Percentiles rank a stretch among this genome's conserved stretches.
Conservation (phyloP, 1,140 invertebrate genomes). For the Tetramorium alpestre region DNA sequence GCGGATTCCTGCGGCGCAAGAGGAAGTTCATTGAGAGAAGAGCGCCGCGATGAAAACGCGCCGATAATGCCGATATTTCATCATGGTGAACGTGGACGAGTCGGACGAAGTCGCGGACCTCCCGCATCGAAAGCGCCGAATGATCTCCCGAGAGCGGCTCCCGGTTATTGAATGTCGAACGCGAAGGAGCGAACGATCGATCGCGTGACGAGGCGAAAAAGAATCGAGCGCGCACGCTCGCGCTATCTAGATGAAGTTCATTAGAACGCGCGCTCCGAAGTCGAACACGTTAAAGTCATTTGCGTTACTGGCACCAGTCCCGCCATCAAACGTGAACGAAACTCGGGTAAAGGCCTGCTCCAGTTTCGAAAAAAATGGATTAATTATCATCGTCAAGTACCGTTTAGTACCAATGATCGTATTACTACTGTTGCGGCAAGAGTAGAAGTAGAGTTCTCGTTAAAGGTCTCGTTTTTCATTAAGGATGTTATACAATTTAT, state of each 20-base stretch:
- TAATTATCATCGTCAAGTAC: constrained; percentile 40
- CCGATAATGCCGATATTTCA: constrained; percentile 50
- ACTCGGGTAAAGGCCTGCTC: background rate
- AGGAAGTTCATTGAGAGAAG: background rate
- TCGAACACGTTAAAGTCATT: constrained; percentile 32
- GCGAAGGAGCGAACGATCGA: constrained; percentile 41
- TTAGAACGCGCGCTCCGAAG: constrained; percentile 38
- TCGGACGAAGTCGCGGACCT: constrained; percentile 30
- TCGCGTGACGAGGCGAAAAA: constrained; percentile 57
- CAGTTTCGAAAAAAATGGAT: constrained; percentile 18
- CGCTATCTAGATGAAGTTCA: constrained; percentile 56
- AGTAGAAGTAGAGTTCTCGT: background rate
- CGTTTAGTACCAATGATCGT: constrained; percentile 17
- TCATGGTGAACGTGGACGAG: constrained; percentile 22
- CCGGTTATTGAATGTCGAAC: constrained; percentile 55
- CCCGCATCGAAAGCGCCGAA: constrained; percentile 44
- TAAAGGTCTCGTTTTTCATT: background rate
- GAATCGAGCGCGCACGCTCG: constrained; percentile 32
- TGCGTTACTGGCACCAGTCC: background rate
- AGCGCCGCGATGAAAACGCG: constrained; percentile 5
- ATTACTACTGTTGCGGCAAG: background rate
- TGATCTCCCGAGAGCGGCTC: constrained; percentile 25
- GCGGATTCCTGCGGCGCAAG: background rate
- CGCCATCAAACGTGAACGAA: background rate
- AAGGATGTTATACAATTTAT: background rate